Base-by-base conservation (phyloP, 2,113 vertebrate genomes). In the Pseudorasbora parva region DNA sequence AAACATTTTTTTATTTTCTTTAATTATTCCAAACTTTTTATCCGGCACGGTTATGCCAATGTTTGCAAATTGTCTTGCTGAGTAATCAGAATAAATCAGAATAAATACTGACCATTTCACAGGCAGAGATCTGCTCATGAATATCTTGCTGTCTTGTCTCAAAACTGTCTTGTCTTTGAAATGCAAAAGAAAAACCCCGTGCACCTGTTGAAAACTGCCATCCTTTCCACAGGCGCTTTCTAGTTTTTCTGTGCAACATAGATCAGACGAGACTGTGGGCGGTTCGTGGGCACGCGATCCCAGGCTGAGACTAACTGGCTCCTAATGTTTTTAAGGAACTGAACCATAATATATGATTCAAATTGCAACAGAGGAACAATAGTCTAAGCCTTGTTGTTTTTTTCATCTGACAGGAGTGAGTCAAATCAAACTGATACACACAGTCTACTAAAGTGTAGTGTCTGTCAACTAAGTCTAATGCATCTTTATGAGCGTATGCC, bases 341-440 rank as follows among this genome's bases (percentile, higher is more conserved):
- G 41, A 41, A 72, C 14, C 69, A 72, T 72, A 72, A 72, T 72
- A 72, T 47, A 72, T 47, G 69, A 41, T 72, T 72, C 69, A 72
- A 47, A 47, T 72, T 72, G 69, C 69, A 72, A 23, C n/a, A 25
- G 69, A 47, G 25, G 21, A 72, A 72, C 41, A 25, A 72, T 23
- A 45, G 41, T 72, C 37, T 45, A 72, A 71, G 41, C 41, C n/a
- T 25, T 8, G 41, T 41, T 72, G 68, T 45, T 45, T 72, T 33
- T 72, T 72, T n/a, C n/a, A 72, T 72, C 41, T 8, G 12, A 72
- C 5, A 11, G 21, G 64, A 68, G 64, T 45, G 68, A 71, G 68
- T 72, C 69, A 72, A 72, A 72, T 25, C 69, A 72, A 45, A 25
- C 21, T 10, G 12, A 47, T 72, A 14, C 69, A 47, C n/a, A 1